phyloP scores from a whole-genome alignment of 1,140 invertebrate genomes.

The Megalopta genalis region DNA sequence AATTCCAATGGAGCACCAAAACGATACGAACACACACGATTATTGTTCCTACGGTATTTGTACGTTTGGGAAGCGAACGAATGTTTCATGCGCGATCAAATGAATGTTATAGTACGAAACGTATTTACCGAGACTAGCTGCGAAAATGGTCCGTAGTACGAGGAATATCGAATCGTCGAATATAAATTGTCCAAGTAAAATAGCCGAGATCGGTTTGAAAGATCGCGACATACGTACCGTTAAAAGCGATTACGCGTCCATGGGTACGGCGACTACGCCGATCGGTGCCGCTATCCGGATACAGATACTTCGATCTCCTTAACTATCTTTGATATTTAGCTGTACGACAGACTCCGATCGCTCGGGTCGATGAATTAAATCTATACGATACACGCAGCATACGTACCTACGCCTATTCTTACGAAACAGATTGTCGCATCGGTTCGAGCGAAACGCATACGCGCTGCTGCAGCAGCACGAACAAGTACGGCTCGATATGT shows the following conservation, averaged over 20 bases:
- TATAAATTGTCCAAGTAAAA: too few species aligned
- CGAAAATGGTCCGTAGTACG: too few species aligned
- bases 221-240: neutral
- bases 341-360: constrained; percentile 48
- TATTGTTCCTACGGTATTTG: too few species aligned
- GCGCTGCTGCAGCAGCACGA: constrained; percentile 16
- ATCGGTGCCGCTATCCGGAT: neutral
- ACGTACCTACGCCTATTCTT: neutral
- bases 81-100: too few species aligned
- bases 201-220: neutral
- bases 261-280: neutral
- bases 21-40: neutral
- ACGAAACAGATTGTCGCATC: neutral
- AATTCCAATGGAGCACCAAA: neutral
- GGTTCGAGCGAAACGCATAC: constrained; percentile 33
- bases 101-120: too few species aligned
- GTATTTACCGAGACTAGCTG: too few species aligned
- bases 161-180: too few species aligned
- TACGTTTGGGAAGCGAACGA: too few species aligned
- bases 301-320: constrained; percentile 22
- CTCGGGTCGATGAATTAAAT: constrained; percentile 12
- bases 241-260: neutral
- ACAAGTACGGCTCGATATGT: constrained; percentile 26
- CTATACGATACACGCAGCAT: neutral
- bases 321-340: constrained; percentile 59